These are phyloP conservation scores for Ceratina australensis DNA, from an alignment of 1,140 invertebrate genomes.

Conservation along the genomic window DNA sequence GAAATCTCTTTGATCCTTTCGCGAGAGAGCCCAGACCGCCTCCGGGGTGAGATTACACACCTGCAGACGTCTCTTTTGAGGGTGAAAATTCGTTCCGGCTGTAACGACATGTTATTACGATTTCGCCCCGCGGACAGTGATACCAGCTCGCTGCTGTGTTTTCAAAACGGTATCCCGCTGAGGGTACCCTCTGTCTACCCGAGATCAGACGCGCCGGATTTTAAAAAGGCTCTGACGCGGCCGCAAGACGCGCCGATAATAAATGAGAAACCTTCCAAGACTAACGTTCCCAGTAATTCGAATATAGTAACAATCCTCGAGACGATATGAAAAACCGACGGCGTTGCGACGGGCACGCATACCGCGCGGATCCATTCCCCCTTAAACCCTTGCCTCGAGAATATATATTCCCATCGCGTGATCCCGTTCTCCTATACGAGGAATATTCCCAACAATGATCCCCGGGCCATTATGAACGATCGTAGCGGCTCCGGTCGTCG, in stretches of 20 bases:
- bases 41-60: slow-evolving; percentile 52
- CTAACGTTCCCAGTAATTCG: too few species aligned
- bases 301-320: too few species aligned
- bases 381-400: background rate
- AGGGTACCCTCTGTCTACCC: background rate
- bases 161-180: background rate
- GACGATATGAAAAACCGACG: too few species aligned
- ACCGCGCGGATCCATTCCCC: background rate
- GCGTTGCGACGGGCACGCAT: too few species aligned
- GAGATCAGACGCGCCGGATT: background rate
- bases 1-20: slow-evolving; percentile 58
- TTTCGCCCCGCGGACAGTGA: slow-evolving; percentile 30
- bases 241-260: too few species aligned
- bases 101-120: slow-evolving; percentile 61
- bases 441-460: slow-evolving; percentile 45
- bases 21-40: slow-evolving; percentile 24
- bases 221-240: background rate
- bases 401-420: slow-evolving; percentile 29
- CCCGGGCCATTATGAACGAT: slow-evolving; percentile 36
- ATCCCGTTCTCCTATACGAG: slow-evolving; percentile 29
- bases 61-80: slow-evolving; percentile 57
- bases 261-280: too few species aligned
- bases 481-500: slow-evolving; percentile 6
- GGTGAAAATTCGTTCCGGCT: slow-evolving; percentile 53
- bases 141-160: background rate